Evolutionary conservation across 2,888 invertebrate genomes (phyloP), one percentile per base, ranked within the genome.

Genomic region (Thereva unica): DNA sequence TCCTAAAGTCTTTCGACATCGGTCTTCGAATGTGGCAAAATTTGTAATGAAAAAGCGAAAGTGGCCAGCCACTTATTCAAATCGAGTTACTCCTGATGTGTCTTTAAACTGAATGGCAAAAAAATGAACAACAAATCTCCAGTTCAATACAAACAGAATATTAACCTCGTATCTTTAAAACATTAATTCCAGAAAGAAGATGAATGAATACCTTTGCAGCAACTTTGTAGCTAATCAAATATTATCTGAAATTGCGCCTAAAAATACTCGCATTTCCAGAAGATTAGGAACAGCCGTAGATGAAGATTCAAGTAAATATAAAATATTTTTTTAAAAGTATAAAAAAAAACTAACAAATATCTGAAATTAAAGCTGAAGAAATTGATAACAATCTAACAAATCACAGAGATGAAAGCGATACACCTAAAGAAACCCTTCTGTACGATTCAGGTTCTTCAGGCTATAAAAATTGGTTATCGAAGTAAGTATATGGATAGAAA

Each of bases 161-260:
- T 44, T 56, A 61, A 69, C 61, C 54, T 52, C 0, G 5, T 4
- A 9, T 52, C 8, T 34, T 1, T 52, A 8, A 47, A 49, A 10
- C 12, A 49, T 45, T 38, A n/a, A 45, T 70, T 76, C 3, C 73
- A 90, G 90, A 74, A 85, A 85, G 77, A 89, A 87, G 85, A 90
- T 91, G 87, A 91, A 90, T 75, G 89, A 91, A 76, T 91, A 89
- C 76, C 81, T 89, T 54, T 91, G 91, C 72, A 85, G 89, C 42
- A 89, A 86, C 75, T 91, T 87, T 76, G 78, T 91, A 45, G 90
- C 90, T 0, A 88, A 89, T 73, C 87, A 89, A 80, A 90, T 91
- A 70, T 78, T 90, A 47, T 84, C 84, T 7, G 87, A 89, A 72
- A 85, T 90, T 78, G 78, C 78, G 59, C 76, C 81, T 52, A 41